Base-by-base conservation (phyloP, 2,888 invertebrate species). In the Tetheella fluctuosa region DNA sequence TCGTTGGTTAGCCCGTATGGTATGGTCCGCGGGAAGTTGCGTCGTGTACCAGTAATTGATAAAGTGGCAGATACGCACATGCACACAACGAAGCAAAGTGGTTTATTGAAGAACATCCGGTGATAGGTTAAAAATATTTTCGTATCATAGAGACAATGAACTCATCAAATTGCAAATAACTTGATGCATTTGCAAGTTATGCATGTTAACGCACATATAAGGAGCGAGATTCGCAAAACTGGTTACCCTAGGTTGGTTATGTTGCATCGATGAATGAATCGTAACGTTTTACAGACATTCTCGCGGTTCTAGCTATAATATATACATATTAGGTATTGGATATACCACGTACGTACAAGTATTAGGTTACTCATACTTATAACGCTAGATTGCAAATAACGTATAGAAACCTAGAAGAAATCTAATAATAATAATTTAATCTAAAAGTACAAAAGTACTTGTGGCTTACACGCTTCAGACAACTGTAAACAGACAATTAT, bases 41-140 rank as follows among this genome's bases (percentile, higher is more conserved):
- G 64, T 75, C 67, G 67, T 63, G 66, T 64, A 54, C 67, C 73
- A 67, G 68, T 81, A 90, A 91, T 89, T 90, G 89, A 86, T 86
- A 85, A 89, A 90, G 86, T 88, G 84, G 81, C 70, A 65, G 69
- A 74, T 76, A 64, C 59, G 64, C 65, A 62, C 6, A 48, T 20
- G 66, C 67, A 69, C 64, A 63, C 67, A 61, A 57, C 59, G 61
- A 65, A 59, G 54, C 64, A 60, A 64, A 63, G 59, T 67, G 59
- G 59, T 61, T 66, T 71, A 75, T 73, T 75, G 64, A 62, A 67
- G 62, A 62, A 70, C 75, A 81, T 88, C 85, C 85, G 82, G 82
- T 78, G 79, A 79, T 71, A 76, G 73, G 74, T 74, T 76, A 65
- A 76, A 77, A 77, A 76, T 78, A 69, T 69, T 30, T 30, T 58